Evolutionary conservation across 2,797 vertebrate genomes (phyloP), one percentile per base, ranked within the genome.

Genomic region (Neosilurus hyrtlii): DNA sequence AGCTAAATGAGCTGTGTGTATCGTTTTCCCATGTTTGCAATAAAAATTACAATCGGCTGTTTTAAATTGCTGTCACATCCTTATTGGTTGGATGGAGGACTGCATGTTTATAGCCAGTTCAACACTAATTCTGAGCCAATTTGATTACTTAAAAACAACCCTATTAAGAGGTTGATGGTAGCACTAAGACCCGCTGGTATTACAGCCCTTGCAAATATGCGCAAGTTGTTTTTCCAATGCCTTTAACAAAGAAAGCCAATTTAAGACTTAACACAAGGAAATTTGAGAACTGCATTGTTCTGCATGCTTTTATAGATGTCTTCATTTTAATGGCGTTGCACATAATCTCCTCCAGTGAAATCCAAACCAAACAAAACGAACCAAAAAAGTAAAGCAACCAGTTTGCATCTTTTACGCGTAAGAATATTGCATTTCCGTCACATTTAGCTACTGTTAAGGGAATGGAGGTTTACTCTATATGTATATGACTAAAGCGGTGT

Each of bases 321-420:
- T 59, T 82, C 43, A 82, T 43, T 80, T 88, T 86, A 71, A 52
- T 73, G 73, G 90, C 90, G 95, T 94, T 94, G 94, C 93, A 95
- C 93, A 94, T 89, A 91, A 92, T 90, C 91, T 93, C 93, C 92
- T 92, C 91, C 89, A 91, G 88, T 91, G 62, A 88, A 63, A 62
- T 61, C 22, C 1, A 14, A 54, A 72, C 1, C 6, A 7, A 26
- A 71, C 24, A n/a, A 49, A 11, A 12, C 37, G 4, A 18, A 16
- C n/a, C 49, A 88, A 75, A 82, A 68, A 91, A 82, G 86, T 70
- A 61, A 57, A 87, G 57, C 86, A 89, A 88, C 88, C 83, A 90
- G 88, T 90, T 88, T 89, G 86, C 80, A 83, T 85, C 86, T 83
- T 52, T 83, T 87, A 74, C 72, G 90, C 71, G 70, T 67, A 86